Evolutionary conservation across 2,113 vertebrate genomes (phyloP).

Genomic region (Solenodon paradoxus): DNA sequence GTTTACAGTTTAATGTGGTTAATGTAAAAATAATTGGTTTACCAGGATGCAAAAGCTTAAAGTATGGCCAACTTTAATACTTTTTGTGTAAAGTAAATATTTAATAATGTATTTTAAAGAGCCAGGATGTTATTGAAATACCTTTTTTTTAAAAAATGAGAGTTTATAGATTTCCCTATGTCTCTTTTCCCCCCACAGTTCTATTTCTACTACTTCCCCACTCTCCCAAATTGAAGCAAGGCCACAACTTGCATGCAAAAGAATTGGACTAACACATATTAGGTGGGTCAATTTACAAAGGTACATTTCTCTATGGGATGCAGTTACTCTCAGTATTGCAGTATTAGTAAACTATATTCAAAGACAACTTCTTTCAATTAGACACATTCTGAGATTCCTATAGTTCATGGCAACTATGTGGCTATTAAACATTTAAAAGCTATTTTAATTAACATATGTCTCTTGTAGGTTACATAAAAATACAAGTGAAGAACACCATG

Average conservation of each 20-base stretch:
- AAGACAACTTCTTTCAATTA: slow-evolving; percentile 26
- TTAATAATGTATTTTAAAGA: slow-evolving; percentile 36
- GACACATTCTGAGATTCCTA: background rate
- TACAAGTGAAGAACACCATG: background rate
- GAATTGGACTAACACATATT: background rate
- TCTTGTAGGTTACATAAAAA: slow-evolving; percentile 3
- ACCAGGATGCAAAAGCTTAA: slow-evolving; percentile 39
- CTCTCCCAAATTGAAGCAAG: background rate
- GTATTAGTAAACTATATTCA: background rate
- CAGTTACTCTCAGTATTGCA: background rate
- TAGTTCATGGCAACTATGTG: background rate
- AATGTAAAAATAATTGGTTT: slow-evolving; percentile 43
- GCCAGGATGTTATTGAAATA: background rate
- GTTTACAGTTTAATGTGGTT: slow-evolving; percentile 39
- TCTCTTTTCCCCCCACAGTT: too few species aligned
- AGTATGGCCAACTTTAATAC: background rate
- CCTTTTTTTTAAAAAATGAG: background rate
- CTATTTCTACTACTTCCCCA: background rate
- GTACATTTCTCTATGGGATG: background rate
- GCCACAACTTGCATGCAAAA: background rate
- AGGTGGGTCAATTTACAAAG: background rate
- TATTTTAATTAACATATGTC: slow-evolving; percentile 3
- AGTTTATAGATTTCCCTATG: background rate
- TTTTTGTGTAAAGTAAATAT: slow-evolving; percentile 26
- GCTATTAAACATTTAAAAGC: background rate